Percentiles rank a stretch among this genome's conserved stretches.
These are phyloP conservation scores for Syngnathus rostellatus DNA, from an alignment of 2,797 vertebrate genomes.

Conservation along the genomic window DNA sequence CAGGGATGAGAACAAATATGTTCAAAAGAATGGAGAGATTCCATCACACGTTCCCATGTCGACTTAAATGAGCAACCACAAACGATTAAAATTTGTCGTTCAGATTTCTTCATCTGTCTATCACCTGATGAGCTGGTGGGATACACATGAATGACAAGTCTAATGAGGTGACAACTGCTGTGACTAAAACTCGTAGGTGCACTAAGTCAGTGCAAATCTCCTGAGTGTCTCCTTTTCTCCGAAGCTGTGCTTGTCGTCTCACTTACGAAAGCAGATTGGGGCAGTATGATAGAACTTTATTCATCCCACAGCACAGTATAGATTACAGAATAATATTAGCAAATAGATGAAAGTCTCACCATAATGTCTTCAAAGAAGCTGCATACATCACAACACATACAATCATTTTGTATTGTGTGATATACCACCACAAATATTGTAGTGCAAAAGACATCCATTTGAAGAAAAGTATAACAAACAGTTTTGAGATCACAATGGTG, in stretches of 20 bases:
- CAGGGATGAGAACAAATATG: slow-evolving; percentile 31
- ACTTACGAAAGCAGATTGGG: slow-evolving; percentile 2
- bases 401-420: no score
- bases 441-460: no score
- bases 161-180: slow-evolving; percentile 52
- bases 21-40: slow-evolving; percentile 31
- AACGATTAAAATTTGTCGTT: slow-evolving; percentile 17
- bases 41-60: slow-evolving; percentile 24
- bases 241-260: slow-evolving; percentile 10
- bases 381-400: no score
- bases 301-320: no score
- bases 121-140: slow-evolving; percentile 46
- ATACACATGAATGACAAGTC: slow-evolving; percentile 51
- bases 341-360: no score
- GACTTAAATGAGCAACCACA: slow-evolving; percentile 32
- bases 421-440: no score
- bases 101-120: slow-evolving; percentile 30
- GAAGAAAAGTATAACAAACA: no score
- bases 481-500: no score
- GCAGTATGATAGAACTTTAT: not conserved
- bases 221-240: not conserved
- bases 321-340: no score
- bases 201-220: slow-evolving; percentile 29
- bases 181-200: slow-evolving; percentile 37
- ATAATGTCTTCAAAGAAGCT: no score